phyloP scores from a whole-genome alignment of 2,113 vertebrate genomes.

The Urocynchramus pylzowi region DNA sequence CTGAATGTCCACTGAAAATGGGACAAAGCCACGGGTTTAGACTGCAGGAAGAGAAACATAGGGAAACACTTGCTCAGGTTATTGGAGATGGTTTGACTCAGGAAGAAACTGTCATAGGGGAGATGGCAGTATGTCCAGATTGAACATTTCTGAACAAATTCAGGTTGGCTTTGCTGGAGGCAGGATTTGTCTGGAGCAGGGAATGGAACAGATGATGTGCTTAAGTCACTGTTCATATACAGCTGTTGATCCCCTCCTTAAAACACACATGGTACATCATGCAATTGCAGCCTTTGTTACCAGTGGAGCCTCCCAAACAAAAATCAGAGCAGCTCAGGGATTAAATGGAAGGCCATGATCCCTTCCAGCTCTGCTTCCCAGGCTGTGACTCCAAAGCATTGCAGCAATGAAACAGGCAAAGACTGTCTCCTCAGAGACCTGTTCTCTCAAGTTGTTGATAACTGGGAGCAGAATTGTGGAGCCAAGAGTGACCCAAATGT shows the following conservation, averaged over 20 bases:
- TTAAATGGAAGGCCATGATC: not conserved
- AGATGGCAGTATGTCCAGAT: not conserved
- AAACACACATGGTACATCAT: rapidly evolving
- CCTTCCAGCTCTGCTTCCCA: not conserved
- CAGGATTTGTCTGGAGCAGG: not conserved
- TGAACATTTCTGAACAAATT: not conserved
- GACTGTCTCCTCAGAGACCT: not conserved
- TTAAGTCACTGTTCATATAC: not conserved
- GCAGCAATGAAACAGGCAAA: not conserved
- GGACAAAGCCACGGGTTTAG: not conserved
- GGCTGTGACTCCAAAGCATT: not conserved
- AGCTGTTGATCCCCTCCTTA: not conserved
- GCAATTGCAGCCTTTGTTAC: not conserved
- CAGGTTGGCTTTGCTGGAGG: not conserved
- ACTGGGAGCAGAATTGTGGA: not conserved
- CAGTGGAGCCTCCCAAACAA: not conserved
- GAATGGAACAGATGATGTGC: not conserved
- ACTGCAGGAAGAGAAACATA: not conserved
- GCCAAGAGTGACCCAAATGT: not conserved
- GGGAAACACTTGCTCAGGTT: not conserved
- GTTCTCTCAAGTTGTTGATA: not conserved
- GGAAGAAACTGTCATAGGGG: not conserved
- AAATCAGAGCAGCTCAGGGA: not conserved
- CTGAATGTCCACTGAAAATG: not conserved
- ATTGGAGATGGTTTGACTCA: not conserved